Conservation (phyloP, 1,140 invertebrate genomes). For the Sminthurides bifidus region DNA sequence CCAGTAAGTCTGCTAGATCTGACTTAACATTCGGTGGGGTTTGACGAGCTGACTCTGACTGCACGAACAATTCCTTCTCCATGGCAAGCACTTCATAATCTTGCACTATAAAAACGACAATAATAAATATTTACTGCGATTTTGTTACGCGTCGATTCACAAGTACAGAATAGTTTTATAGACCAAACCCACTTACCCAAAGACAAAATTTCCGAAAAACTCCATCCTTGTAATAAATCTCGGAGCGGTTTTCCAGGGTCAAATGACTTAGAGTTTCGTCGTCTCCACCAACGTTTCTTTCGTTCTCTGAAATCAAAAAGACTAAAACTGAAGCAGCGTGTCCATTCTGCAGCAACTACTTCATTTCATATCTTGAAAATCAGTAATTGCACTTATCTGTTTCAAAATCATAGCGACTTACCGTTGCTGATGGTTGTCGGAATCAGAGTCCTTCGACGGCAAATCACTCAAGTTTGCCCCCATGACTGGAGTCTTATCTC, state of each 20-base stretch:
- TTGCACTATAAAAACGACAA: slow-evolving; percentile 16
- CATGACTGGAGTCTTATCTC: too few species aligned
- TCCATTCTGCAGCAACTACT: too few species aligned
- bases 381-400: too few species aligned
- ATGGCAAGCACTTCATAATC: slow-evolving; percentile 22
- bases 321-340: not conserved
- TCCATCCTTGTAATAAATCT: slow-evolving; percentile 19
- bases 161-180: not conserved
- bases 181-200: slow-evolving; percentile 12
- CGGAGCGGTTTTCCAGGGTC: slow-evolving; percentile 21
- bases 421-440: slow-evolving; percentile 4
- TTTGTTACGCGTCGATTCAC: not conserved
- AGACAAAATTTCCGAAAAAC: slow-evolving; percentile 18
- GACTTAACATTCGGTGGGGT: slow-evolving; percentile 15
- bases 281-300: slow-evolving; percentile 24
- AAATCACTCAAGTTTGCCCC: not conserved
- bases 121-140: not conserved
- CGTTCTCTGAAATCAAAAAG: slow-evolving; percentile 13
- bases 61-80: slow-evolving; percentile 25
- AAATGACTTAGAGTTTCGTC: slow-evolving; percentile 15
- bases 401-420: too few species aligned
- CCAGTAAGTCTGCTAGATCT: slow-evolving; percentile 23
- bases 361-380: too few species aligned
- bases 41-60: slow-evolving; percentile 17
- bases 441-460: slow-evolving; percentile 2